Conservation (phyloP, 2,888 invertebrate species). For the Gibbula magus region DNA sequence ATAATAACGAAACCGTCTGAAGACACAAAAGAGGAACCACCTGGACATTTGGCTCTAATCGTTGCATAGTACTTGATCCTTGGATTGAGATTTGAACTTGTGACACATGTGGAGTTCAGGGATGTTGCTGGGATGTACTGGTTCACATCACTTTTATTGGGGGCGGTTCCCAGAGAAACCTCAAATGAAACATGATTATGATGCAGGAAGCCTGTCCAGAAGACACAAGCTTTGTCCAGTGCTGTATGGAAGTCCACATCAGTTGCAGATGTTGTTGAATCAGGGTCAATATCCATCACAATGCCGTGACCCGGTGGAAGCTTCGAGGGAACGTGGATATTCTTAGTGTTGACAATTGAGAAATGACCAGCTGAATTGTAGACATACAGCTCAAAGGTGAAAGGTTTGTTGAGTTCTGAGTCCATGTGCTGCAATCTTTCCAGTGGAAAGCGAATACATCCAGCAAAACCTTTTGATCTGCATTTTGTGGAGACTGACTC, state of each 20-base stretch:
- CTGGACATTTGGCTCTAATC: slow-evolving; percentile 25
- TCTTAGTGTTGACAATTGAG: slow-evolving; percentile 29
- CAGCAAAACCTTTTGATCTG: background rate
- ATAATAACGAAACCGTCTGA: slow-evolving; percentile 33
- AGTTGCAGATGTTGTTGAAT: background rate
- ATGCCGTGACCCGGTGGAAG: slow-evolving; percentile 47
- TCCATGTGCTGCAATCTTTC: slow-evolving; percentile 27
- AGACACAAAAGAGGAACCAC: slow-evolving; percentile 3
- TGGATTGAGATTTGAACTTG: background rate
- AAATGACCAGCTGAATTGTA: slow-evolving; percentile 45
- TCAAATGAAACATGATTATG: slow-evolving; percentile 25
- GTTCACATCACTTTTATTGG: slow-evolving; percentile 22
- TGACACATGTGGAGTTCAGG: background rate
- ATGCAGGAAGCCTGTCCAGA: slow-evolving; percentile 37
- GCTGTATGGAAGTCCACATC: slow-evolving; percentile 27
- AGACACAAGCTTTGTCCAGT: slow-evolving; percentile 9
- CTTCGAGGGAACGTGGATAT: slow-evolving; percentile 40
- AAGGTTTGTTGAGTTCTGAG: slow-evolving; percentile 21
- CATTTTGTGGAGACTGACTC: background rate
- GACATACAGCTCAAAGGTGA: slow-evolving; percentile 38
- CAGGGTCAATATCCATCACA: slow-evolving; percentile 34
- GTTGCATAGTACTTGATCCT: slow-evolving; percentile 19
- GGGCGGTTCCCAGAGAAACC: slow-evolving; percentile 27
- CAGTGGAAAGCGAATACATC: slow-evolving; percentile 26
- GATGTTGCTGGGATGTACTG: background rate